These are phyloP conservation scores for Invenusta paracnida DNA, from an alignment of 2,888 invertebrate species.

Conservation along the genomic window DNA sequence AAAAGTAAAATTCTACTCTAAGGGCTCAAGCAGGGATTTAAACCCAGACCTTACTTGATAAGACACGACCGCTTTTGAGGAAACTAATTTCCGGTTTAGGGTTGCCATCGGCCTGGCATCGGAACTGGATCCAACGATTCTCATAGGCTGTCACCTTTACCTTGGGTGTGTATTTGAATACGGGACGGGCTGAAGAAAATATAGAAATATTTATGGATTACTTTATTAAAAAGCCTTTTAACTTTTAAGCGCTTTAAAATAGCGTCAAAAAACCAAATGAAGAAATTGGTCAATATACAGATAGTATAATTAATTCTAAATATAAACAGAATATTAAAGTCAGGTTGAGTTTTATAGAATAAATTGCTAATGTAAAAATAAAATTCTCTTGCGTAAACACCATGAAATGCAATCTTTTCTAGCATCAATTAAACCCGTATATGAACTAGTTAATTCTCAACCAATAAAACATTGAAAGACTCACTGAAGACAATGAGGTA, in stretches of 20 bases:
- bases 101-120: constrained; percentile 30
- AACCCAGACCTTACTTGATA: too few relatives aligned
- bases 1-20: too few relatives aligned
- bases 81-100: constrained; percentile 49
- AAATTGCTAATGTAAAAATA: too few relatives aligned
- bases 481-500: constrained; percentile 41
- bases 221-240: not conserved
- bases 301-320: too few relatives aligned
- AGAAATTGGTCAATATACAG: too few relatives aligned
- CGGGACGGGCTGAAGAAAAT: constrained; percentile 16
- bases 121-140: not conserved
- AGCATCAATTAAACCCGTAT: too few relatives aligned
- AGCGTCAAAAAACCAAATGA: too few relatives aligned
- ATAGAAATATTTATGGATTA: not conserved
- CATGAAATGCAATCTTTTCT: not conserved
- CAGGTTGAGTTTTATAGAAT: too few relatives aligned
- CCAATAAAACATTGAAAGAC: constrained; percentile 1
- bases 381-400: not conserved
- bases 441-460: not conserved
- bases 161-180: constrained; percentile 1
- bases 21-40: too few relatives aligned
- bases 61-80: constrained; percentile 44
- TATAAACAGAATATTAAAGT: too few relatives aligned
- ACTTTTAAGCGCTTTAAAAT: too few relatives aligned
- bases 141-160: not conserved